Conservation (phyloP, 1,140 invertebrate species). For the Nymphalis io region DNA sequence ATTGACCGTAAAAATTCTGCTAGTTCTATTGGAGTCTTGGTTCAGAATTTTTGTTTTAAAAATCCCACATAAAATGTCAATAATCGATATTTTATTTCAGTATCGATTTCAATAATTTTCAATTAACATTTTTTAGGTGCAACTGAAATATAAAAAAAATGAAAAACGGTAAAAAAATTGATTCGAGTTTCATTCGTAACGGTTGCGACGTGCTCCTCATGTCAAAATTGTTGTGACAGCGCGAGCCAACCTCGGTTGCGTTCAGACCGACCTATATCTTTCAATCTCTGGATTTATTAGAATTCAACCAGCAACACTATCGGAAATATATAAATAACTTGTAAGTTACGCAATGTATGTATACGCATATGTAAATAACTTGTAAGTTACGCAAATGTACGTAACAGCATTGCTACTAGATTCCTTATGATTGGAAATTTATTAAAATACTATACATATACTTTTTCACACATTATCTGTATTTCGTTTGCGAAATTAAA, state of each 20-base stretch:
- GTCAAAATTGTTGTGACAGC: slow-evolving; percentile 29
- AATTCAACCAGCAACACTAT: slow-evolving; percentile 25
- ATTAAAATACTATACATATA: too few species aligned
- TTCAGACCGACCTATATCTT: slow-evolving; percentile 45
- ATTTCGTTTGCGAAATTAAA: too few species aligned
- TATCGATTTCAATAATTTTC: too few species aligned
- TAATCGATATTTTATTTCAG: too few species aligned
- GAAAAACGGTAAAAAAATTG: not conserved
- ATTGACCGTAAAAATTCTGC: too few species aligned
- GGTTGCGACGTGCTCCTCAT: slow-evolving; percentile 11
- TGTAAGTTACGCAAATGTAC: slow-evolving; percentile 1
- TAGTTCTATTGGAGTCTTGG: too few species aligned
- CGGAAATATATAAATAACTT: slow-evolving; percentile 18
- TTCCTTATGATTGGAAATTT: not conserved
- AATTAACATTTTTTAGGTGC: too few species aligned
- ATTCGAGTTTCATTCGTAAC: slow-evolving; percentile 4
- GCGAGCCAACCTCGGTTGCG: slow-evolving; percentile 22
- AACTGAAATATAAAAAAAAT: too few species aligned
- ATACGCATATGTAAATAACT: slow-evolving; percentile 11
- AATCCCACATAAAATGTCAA: too few species aligned
- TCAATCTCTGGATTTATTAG: slow-evolving; percentile 50
- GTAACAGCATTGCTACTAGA: not conserved
- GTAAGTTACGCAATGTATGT: not conserved
- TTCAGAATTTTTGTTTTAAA: too few species aligned
- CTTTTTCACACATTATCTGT: too few species aligned